Conservation (phyloP, 1,140 invertebrate species). For the Metaphire vulgaris region DNA sequence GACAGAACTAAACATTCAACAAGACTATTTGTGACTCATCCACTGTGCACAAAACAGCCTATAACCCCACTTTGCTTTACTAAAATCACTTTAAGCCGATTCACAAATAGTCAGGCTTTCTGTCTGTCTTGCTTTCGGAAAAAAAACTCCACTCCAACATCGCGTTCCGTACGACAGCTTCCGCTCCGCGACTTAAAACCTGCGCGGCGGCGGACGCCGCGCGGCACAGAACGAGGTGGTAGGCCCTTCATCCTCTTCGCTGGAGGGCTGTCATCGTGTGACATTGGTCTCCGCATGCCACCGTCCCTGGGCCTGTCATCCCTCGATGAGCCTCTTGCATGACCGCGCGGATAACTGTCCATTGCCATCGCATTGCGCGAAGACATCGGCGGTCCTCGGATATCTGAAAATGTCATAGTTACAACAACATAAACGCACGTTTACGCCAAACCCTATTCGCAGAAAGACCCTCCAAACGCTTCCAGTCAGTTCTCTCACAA, state of each 20-base stretch:
- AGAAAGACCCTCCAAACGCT: background rate
- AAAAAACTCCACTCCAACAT: too few species aligned
- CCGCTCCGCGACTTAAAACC: background rate
- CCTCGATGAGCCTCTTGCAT: background rate
- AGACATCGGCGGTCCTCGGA: background rate
- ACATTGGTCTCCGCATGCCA: background rate
- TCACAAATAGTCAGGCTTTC: too few species aligned
- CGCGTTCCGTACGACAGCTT: too few species aligned
- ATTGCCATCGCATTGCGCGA: background rate
- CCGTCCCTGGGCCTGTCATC: background rate
- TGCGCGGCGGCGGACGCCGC: background rate
- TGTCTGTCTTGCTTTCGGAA: too few species aligned
- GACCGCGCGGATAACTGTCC: background rate
- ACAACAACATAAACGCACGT: background rate
- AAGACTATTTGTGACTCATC: too few species aligned
- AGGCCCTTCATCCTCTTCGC: background rate
- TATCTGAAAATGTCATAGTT: background rate
- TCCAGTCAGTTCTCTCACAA: background rate
- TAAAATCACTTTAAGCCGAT: too few species aligned
- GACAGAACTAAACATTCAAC: too few species aligned
- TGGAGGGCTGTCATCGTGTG: background rate
- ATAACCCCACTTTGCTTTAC: too few species aligned
- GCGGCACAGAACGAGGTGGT: background rate
- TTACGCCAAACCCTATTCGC: background rate
- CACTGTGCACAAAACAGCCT: too few species aligned